Conservation (phyloP, 1,140 invertebrate genomes). For the Drosophila obscura region DNA sequence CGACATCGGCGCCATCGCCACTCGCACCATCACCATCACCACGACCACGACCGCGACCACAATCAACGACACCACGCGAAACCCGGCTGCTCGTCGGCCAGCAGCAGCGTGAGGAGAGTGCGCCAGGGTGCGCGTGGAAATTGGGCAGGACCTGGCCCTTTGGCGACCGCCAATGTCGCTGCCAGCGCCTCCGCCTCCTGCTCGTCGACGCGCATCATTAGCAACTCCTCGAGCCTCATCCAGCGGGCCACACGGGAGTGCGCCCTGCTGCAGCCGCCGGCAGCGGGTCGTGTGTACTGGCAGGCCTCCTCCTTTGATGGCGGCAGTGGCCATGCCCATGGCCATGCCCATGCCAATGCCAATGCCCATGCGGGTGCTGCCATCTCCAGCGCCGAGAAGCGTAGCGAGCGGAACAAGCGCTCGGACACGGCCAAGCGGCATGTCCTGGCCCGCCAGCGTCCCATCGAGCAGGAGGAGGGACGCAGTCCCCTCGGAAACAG, state of each 20-base stretch:
- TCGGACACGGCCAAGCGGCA: constrained; percentile 89
- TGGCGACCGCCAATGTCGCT: constrained; percentile 4
- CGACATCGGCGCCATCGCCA: constrained; percentile 61
- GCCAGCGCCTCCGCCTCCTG: constrained; percentile 41
- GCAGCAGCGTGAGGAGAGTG: constrained; percentile 66
- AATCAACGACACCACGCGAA: constrained; percentile 1
- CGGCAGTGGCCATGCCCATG: constrained; percentile 77
- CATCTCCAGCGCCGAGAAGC: constrained; percentile 64
- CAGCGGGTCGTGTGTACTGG: constrained; percentile 72
- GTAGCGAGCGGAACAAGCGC: constrained; percentile 80
- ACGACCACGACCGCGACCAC: constrained; percentile 9
- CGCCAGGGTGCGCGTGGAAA: constrained; percentile 43
- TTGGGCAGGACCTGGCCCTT: constrained; percentile 17
- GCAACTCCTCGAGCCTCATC: constrained; percentile 77
- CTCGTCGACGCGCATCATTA: constrained; percentile 64
- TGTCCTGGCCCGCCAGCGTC: constrained; percentile 89
- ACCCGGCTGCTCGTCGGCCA: constrained; percentile 16
- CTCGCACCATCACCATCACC: constrained; percentile 51
- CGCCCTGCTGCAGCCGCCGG: constrained; percentile 69
- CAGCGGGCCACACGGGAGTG: constrained; percentile 73
- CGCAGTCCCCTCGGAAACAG: constrained; percentile 75
- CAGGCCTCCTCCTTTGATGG: constrained; percentile 84
- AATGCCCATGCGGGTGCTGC: constrained; percentile 11
- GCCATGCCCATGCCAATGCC: no score
- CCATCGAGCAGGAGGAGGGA: constrained; percentile 87